Base-by-base conservation (phyloP, 2,113 vertebrate genomes). In the Siniperca knerii region DNA sequence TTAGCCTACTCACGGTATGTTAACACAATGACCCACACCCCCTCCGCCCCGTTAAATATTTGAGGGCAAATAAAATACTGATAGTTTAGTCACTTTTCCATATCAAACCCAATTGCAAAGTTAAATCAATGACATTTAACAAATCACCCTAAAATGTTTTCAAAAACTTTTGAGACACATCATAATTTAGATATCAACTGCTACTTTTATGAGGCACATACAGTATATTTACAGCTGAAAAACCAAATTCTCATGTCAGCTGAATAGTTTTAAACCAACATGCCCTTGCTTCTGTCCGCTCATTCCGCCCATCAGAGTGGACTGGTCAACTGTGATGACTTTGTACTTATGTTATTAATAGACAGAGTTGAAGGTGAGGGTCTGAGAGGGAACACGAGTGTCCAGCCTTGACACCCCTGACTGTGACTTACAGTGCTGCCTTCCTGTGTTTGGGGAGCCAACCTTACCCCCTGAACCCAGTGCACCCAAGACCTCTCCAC, bases 381-480 rank as follows among this genome's bases (percentile, higher is more conserved):
- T 89, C 87, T 50, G 35, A 83, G 64, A 83, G 64, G 82, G 82
- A 87, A 86, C 80, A 86, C 91, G 61, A 83, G 83, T 79, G 77
- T 91, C 78, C 90, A 92, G 90, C 92, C 93, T 90, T 93, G 92
- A 93, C 90, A 90, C 83, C 65, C 77, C 69, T 71, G 83, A 86
- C 87, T 89, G 79, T 90, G 80, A 91, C 90, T 93, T 89, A 86
- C 89, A 90, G 84, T 79, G 69, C 74, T 88, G 78, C 77, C 87
- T 94, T 92, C 91, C 94, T 95, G 94, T 96, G 92, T 93, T 95
- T 90, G 89, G 93, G 92, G 91, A 95, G 90, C 89, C 75, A 50
- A 78, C 77, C 25, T 91, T 90, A 95, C 92, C 85, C 82, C 85
- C 80, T 82, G 87, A 92, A 88, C 91, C 77, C 83, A 33, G 29